These are phyloP conservation scores for Liodrosophila aerea DNA, from an alignment of 2,888 invertebrate genomes.

Conservation along the genomic window DNA sequence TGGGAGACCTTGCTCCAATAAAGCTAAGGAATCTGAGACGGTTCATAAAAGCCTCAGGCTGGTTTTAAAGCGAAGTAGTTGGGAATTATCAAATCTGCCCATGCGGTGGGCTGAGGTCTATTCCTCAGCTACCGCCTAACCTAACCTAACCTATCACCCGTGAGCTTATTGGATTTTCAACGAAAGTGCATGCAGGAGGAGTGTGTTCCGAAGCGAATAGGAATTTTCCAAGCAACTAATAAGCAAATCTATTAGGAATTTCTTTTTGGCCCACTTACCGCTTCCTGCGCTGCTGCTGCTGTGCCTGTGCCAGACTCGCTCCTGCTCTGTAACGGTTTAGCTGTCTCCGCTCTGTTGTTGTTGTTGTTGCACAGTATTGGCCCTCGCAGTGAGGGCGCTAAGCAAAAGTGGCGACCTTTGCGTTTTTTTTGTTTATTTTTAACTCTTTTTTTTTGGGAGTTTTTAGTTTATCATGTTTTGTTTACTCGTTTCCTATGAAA, in stretches of 20 bases:
- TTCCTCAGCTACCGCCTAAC: too few species aligned
- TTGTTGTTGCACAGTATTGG: slow-evolving; percentile 4
- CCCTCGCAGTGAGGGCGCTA: too few species aligned
- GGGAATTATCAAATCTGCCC: too few species aligned
- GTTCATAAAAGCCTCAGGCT: too few species aligned
- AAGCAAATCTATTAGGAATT: background rate
- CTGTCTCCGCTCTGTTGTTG: slow-evolving; percentile 8
- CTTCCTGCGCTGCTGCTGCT: slow-evolving; percentile 60
- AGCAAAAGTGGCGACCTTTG: too few species aligned
- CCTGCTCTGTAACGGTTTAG: background rate
- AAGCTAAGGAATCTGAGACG: too few species aligned
- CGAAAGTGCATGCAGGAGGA: background rate
- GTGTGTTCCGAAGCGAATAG: too few species aligned
- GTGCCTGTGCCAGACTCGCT: slow-evolving; percentile 24
- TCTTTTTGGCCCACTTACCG: slow-evolving; percentile 59
- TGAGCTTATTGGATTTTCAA: too few species aligned
- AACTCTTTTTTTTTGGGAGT: slow-evolving; percentile 10
- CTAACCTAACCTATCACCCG: too few species aligned
- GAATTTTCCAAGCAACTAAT: background rate
- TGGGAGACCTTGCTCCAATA: too few species aligned
- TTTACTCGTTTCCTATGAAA: slow-evolving; percentile 14
- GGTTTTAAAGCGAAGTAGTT: too few species aligned
- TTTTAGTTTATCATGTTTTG: slow-evolving; percentile 22
- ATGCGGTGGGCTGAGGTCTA: too few species aligned
- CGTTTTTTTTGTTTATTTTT: slow-evolving; percentile 4